Evolutionary conservation across 2,113 vertebrate genomes (phyloP), one percentile per base, ranked within the genome.

Genomic region (Osmerus mordax): DNA sequence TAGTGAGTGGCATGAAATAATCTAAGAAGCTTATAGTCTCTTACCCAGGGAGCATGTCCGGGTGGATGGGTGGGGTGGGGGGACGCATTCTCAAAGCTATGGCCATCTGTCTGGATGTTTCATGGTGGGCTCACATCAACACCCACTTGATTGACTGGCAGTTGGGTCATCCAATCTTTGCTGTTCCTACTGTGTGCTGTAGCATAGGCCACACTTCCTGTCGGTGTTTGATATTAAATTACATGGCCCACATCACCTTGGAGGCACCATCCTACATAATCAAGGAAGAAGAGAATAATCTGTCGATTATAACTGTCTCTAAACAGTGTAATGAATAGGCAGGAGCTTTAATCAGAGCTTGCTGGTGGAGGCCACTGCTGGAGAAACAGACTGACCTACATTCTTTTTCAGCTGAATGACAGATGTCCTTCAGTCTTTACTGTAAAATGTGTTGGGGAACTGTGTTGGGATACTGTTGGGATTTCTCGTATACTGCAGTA

Each of bases 101-200:
- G 64, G 85, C 91, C 91, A 92, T 92, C 91, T 93, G 92, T 87
- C 83, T 83, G 77, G 75, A 83, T 71, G 75, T 82, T 85, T 89
- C 67, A 80, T 80, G 81, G 81, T 82, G 84, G 80, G 74, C 78
- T 78, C 70, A 76, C 65, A 84, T 89, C 85, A 80, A 71, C 62
- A 71, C 47, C 80, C 59, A 23, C 64, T 70, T 81, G 81, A 83
- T 65, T 90, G 90, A 91, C 41, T 88, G 92, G 86, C 89, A 86
- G 87, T 21, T 74, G 64, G 65, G 55, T 81, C 78, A 87, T 87
- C 85, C 89, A 89, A 75, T 89, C 81, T 78, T 71, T 65, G 65
- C 76, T 70, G 19, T 79, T 85, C 62, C 12, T 36, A 70, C 67
- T 56, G 54, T 68, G 63, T 47, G 41, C 41, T 47, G 41, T 65